Evolutionary conservation across 2,113 vertebrate genomes (phyloP).

Genomic region (Zosterops hypoxanthus): DNA sequence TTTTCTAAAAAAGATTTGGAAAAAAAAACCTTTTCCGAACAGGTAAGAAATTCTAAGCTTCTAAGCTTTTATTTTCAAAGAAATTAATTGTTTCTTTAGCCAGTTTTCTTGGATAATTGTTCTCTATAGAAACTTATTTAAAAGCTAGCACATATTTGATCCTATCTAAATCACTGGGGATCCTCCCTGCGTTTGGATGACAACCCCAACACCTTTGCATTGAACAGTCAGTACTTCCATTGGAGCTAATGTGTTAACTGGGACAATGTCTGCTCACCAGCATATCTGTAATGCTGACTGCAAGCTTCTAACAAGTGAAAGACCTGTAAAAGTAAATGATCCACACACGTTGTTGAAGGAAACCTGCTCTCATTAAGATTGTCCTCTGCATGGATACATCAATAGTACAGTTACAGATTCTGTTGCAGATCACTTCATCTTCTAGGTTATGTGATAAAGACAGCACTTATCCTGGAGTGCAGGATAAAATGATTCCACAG

Average conservation of each 20-base stretch:
- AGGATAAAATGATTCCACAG: background rate
- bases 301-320: conserved; percentile 13
- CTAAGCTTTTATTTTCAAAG: background rate
- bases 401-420: conserved; percentile 46
- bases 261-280: conserved; percentile 12
- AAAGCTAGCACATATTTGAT: background rate
- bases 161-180: background rate
- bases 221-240: background rate
- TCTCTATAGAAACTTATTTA: background rate
- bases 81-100: background rate
- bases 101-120: background rate
- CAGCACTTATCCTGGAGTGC: background rate
- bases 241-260: conserved; percentile 24
- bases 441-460: conserved; percentile 35
- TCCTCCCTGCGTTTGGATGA: background rate
- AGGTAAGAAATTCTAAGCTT: background rate
- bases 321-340: conserved; percentile 47
- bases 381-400: conserved; percentile 6
- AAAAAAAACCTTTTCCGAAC: background rate
- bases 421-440: conserved; percentile 35
- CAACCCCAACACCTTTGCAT: background rate
- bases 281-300: conserved; percentile 23
- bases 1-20: background rate
- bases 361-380: conserved; percentile 26
- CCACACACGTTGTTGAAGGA: conserved; percentile 4